Evolutionary conservation across 2,113 vertebrate species (phyloP).

Genomic region (Hemibagrus wyckioides): DNA sequence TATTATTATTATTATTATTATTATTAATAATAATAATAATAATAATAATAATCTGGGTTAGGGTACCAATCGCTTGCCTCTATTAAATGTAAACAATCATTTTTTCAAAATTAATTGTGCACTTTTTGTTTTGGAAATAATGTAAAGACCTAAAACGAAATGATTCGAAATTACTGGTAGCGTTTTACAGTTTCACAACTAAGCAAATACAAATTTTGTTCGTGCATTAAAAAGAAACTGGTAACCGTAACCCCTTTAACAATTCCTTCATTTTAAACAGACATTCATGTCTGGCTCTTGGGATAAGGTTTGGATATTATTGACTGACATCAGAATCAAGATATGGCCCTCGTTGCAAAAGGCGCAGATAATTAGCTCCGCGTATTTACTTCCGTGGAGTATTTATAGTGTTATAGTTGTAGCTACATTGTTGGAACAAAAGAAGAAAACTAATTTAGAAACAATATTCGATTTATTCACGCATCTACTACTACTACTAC

Average conservation of each 20-base stretch:
- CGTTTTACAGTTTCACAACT: background rate
- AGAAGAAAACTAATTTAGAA: background rate
- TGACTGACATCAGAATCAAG: background rate
- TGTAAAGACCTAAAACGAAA: background rate
- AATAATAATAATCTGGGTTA: background rate
- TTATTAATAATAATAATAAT: background rate
- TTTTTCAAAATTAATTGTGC: background rate
- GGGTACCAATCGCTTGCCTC: background rate
- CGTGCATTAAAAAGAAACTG: background rate
- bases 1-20: constrained; percentile 22
- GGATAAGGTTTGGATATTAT: background rate
- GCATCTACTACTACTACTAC: too few relatives aligned
- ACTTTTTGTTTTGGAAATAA: background rate
- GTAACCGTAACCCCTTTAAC: background rate
- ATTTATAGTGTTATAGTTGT: background rate
- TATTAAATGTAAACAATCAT: background rate
- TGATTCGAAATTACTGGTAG: background rate
- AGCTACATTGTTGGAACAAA: background rate
- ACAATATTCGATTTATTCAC: background rate
- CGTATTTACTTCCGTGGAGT: background rate
- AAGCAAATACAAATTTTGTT: background rate
- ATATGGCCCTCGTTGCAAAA: background rate
- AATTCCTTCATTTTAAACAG: background rate
- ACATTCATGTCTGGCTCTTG: background rate
- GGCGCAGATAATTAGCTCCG: constrained; percentile 3